Conservation (phyloP, 2,797 vertebrate genomes). For the Characodon lateralis region DNA sequence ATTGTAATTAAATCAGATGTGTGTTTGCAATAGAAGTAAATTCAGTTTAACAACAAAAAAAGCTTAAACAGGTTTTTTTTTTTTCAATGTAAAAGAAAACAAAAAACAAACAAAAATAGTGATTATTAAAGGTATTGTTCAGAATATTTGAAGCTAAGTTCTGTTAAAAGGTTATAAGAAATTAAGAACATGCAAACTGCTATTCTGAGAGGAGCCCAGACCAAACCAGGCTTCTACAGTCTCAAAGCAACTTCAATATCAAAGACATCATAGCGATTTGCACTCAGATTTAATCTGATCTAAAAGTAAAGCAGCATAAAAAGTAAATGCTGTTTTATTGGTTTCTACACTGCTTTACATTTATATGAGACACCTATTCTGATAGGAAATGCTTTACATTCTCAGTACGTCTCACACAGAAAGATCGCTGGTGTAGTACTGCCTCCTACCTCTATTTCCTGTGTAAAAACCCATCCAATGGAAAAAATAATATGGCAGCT, state of each 20-base stretch:
- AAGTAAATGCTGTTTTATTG: not conserved
- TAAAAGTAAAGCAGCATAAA: not conserved
- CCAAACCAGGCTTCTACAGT: not conserved
- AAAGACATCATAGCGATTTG: not conserved
- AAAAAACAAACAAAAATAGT: not conserved
- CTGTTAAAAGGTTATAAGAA: not conserved
- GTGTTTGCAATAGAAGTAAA: slow-evolving; percentile 8
- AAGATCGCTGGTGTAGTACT: not conserved
- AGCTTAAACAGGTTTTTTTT: not conserved
- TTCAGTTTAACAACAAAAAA: slow-evolving; percentile 19
- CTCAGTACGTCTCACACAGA: not conserved
- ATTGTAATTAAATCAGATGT: slow-evolving; percentile 34
- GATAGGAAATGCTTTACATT: not conserved
- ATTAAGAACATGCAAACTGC: not conserved
- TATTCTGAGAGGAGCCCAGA: not conserved
- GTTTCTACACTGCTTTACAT: not conserved
- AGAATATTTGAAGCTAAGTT: not conserved
- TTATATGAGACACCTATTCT: not conserved
- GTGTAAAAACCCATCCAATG: not conserved
- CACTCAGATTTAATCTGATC: not conserved
- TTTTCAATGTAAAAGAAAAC: not conserved
- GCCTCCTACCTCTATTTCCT: too few species aligned
- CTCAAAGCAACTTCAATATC: not conserved
- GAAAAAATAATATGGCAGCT: not conserved
- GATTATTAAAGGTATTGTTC: not conserved